These are phyloP conservation scores for Anorthoa munda DNA, from an alignment of 2,888 invertebrate genomes.

Conservation along the genomic window DNA sequence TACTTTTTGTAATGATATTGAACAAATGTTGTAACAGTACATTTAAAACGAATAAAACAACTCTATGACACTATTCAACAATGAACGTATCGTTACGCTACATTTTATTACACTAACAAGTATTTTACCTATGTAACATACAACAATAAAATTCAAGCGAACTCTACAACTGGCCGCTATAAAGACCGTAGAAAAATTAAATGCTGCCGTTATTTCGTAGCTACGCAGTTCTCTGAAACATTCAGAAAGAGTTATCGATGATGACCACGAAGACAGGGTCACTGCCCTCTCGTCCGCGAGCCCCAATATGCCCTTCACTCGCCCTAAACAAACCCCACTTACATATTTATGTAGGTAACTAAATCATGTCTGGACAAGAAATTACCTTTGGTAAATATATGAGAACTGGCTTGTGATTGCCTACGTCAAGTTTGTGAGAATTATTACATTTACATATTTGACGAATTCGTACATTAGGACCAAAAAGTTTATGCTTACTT, in stretches of 20 bases:
- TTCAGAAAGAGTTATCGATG: conserved; percentile 49
- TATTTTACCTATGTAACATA: background rate
- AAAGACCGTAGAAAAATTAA: conserved; percentile 25
- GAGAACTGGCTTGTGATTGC: conserved; percentile 40
- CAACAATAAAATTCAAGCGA: conserved; percentile 16
- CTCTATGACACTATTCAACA: background rate
- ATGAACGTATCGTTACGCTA: background rate
- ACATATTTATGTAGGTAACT: conserved; percentile 61
- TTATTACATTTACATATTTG: conserved; percentile 33
- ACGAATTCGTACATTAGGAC: conserved; percentile 26
- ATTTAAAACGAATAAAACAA: conserved; percentile 19
- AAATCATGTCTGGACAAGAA: conserved; percentile 58
- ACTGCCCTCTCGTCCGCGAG: conserved; percentile 67
- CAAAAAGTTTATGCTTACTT: conserved; percentile 14
- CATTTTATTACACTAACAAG: conserved; percentile 15
- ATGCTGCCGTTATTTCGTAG: conserved; percentile 33
- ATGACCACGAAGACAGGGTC: conserved; percentile 67
- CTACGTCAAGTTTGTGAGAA: conserved; percentile 35
- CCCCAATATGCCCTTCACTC: conserved; percentile 70
- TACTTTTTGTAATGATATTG: background rate
- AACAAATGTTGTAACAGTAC: background rate
- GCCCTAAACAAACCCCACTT: conserved; percentile 68
- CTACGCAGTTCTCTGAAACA: conserved; percentile 27
- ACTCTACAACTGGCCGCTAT: conserved; percentile 21
- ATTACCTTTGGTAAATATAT: conserved; percentile 60